Evolutionary conservation across 1,140 invertebrate genomes (phyloP).

Genomic region (Andrena cerasifolii): DNA sequence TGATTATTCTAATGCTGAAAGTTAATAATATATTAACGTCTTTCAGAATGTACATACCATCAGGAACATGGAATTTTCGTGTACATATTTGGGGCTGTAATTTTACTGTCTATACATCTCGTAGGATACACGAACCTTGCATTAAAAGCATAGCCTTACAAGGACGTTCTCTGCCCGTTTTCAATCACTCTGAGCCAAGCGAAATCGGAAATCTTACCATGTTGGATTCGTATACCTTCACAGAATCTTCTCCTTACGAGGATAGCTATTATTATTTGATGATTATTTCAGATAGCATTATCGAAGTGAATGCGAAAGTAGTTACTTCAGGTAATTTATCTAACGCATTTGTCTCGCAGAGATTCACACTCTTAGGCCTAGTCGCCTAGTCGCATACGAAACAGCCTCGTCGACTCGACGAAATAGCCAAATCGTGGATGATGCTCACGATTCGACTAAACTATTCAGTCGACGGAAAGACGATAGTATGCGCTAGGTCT

Average conservation of each 20-base stretch:
- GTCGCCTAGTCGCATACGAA: too few species aligned
- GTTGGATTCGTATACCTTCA: constrained; percentile 75
- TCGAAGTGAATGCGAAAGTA: constrained; percentile 80
- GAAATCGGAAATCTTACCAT: constrained; percentile 74
- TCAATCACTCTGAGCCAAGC: constrained; percentile 72
- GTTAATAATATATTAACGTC: constrained; percentile 13
- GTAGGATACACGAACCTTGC: constrained; percentile 69
- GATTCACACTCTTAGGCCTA: too few species aligned
- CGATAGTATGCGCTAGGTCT: too few species aligned
- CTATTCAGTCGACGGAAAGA: too few species aligned
- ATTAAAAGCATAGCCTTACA: constrained; percentile 78
- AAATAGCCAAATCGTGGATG: too few species aligned
- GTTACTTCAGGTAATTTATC: constrained; percentile 75
- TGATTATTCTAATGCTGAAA: not conserved
- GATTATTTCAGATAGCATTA: constrained; percentile 80
- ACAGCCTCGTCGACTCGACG: too few species aligned
- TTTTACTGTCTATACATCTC: constrained; percentile 70
- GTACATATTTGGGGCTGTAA: constrained; percentile 81
- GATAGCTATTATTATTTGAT: constrained; percentile 84
- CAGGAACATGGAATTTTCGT: constrained; percentile 81
- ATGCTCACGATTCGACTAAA: too few species aligned
- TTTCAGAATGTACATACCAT: constrained; percentile 82
- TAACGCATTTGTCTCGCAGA: too few species aligned
- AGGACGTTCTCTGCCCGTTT: constrained; percentile 78
- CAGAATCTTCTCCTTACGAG: constrained; percentile 81